A percentile compares a stretch with the other conserved stretches of the same genome.
These are phyloP conservation scores for Haemorhous mexicanus DNA, from an alignment of 2,113 vertebrate species.

Conservation along the genomic window DNA sequence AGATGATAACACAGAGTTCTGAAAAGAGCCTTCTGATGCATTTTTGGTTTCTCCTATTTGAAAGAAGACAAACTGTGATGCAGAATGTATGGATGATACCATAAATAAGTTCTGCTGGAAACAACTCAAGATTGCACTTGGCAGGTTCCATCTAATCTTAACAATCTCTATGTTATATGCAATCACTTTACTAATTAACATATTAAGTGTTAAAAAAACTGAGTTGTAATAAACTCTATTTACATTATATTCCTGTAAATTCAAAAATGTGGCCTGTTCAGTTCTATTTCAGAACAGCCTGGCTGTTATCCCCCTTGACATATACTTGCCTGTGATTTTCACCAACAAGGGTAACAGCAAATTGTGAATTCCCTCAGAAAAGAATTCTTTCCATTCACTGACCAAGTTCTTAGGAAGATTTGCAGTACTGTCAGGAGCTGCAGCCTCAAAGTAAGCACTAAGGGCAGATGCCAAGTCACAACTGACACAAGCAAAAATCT, in stretches of 20 bases:
- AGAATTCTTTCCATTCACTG: constrained; percentile 93
- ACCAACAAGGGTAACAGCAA: constrained; percentile 87
- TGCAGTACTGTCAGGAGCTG: constrained; percentile 63
- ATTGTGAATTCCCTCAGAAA: constrained; percentile 87
- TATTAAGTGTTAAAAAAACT: not conserved
- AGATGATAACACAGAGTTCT: constrained; percentile 78
- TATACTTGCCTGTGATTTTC: constrained; percentile 83
- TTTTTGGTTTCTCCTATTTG: constrained; percentile 68
- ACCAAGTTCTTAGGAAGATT: constrained; percentile 81
- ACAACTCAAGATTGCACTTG: not conserved
- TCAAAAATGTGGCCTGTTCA: not conserved
- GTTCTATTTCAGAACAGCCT: not conserved
- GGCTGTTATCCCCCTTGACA: not conserved
- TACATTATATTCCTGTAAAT: not conserved
- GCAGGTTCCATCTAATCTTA: not conserved
- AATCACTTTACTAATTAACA: not conserved
- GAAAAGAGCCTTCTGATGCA: constrained; percentile 66
- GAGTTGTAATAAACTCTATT: not conserved
- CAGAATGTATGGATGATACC: not conserved
- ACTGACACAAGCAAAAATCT: constrained; percentile 87
- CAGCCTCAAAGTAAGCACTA: constrained; percentile 81
- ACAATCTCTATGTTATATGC: not conserved
- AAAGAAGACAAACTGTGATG: not conserved
- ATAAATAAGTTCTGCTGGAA: not conserved
- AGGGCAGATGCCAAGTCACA: constrained; percentile 82